Conservation (phyloP, 64 coral and sea anemone species). For the Montipora efflorescens region DNA sequence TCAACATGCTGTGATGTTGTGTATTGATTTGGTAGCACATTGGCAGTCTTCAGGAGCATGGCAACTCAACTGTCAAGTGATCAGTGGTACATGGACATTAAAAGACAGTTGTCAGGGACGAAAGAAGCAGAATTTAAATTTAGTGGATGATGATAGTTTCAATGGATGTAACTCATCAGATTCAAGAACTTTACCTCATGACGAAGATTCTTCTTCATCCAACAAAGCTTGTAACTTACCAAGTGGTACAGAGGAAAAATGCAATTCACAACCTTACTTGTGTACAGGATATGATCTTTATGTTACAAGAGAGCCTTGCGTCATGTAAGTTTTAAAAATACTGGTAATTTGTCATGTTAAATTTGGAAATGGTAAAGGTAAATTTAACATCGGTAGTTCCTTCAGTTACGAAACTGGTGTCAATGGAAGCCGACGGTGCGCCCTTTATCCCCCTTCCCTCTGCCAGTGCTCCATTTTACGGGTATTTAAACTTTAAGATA, state of each 20-base stretch:
- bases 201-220: background rate
- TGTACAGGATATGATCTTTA: slow-evolving; percentile 99
- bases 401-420: no score
- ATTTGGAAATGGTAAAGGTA: no score
- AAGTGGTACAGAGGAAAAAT: background rate
- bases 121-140: background rate
- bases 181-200: background rate
- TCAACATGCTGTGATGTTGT: slow-evolving; percentile 94
- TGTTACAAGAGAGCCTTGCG: slow-evolving; percentile 92
- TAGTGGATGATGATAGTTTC: background rate
- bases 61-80: slow-evolving; percentile 32
- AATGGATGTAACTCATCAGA: background rate
- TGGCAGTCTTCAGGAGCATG: slow-evolving; percentile 84
- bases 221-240: background rate
- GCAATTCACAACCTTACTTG: slow-evolving; percentile 72
- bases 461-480: no score
- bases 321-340: slow-evolving; percentile 78
- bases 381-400: no score
- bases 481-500: no score
- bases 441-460: no score
- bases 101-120: background rate
- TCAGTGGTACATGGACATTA: slow-evolving; percentile 41
- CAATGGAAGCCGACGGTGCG: no score
- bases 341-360: no score
- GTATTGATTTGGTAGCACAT: slow-evolving; percentile 93